Evolutionary conservation across 2,888 invertebrate species (phyloP).

Genomic region (Philereme transversata): DNA sequence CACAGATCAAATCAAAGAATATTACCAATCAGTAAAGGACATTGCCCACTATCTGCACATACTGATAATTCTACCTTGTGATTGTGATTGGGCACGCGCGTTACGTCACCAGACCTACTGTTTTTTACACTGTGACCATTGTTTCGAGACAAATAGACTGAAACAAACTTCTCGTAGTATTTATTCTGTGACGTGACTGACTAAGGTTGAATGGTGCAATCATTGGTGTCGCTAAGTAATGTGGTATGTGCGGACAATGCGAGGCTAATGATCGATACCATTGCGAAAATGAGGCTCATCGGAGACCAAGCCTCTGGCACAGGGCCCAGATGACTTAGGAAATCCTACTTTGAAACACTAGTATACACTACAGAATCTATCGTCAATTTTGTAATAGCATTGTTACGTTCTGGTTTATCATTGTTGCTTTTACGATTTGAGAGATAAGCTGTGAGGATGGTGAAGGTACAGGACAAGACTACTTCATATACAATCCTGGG

Average conservation of each 20-base stretch:
- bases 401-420: too few relatives aligned
- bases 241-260: slow-evolving; percentile 17
- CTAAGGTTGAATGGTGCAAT: slow-evolving; percentile 26
- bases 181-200: slow-evolving; percentile 10
- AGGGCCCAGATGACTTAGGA: slow-evolving; percentile 1
- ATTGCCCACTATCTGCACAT: slow-evolving; percentile 19
- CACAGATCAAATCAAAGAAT: slow-evolving; percentile 33
- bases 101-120: slow-evolving; percentile 45
- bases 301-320: slow-evolving; percentile 9
- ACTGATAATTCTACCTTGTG: slow-evolving; percentile 33
- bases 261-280: slow-evolving; percentile 16
- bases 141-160: slow-evolving; percentile 59
- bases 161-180: slow-evolving; percentile 13
- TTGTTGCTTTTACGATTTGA: too few relatives aligned
- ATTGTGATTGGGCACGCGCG: slow-evolving; percentile 52
- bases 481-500: too few relatives aligned
- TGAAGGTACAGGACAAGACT: too few relatives aligned
- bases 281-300: slow-evolving; percentile 24
- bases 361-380: too few relatives aligned
- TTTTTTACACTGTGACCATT: slow-evolving; percentile 35
- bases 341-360: not conserved
- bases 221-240: slow-evolving; percentile 20
- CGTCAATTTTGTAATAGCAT: too few relatives aligned
- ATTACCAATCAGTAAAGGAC: slow-evolving; percentile 25
- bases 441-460: too few relatives aligned